Evolutionary conservation across 2,888 invertebrate genomes (phyloP).

Genomic region (Rhamnusium bicolor): DNA sequence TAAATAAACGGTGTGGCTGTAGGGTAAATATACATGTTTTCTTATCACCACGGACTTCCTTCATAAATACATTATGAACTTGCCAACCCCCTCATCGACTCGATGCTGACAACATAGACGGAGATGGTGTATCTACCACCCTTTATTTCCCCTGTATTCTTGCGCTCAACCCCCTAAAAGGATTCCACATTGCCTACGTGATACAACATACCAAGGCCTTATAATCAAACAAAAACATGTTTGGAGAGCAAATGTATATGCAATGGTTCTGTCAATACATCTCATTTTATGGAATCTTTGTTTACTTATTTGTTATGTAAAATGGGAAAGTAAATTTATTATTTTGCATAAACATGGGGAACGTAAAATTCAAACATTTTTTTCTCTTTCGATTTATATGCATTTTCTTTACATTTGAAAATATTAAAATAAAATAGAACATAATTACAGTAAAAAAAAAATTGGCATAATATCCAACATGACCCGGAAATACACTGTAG

Average conservation of each 20-base stretch:
- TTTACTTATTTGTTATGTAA: conserved; percentile 17
- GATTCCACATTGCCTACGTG: conserved; percentile 18
- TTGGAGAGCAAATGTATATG: conserved; percentile 26
- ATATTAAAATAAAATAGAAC: too few relatives aligned
- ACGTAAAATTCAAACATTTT: neutral
- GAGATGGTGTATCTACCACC: conserved; percentile 16
- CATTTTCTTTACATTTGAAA: too few relatives aligned
- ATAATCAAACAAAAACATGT: conserved; percentile 34
- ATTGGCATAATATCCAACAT: too few relatives aligned
- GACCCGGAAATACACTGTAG: too few relatives aligned
- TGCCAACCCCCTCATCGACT: conserved; percentile 35
- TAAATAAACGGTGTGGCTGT: conserved; percentile 44
- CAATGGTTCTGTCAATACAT: conserved; percentile 23
- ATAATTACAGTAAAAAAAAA: too few relatives aligned
- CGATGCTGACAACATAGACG: conserved; percentile 16
- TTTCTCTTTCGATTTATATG: neutral
- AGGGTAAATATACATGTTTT: conserved; percentile 49
- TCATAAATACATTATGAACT: conserved; percentile 55
- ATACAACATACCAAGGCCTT: conserved; percentile 16
- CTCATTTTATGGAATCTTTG: neutral
- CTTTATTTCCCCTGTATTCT: neutral
- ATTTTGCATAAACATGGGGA: conserved; percentile 11
- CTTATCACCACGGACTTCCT: conserved; percentile 50
- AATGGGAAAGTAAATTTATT: neutral
- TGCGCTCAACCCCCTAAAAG: neutral